These are phyloP conservation scores for Agrotis puta DNA, from an alignment of 2,888 invertebrate genomes.

Conservation along the genomic window DNA sequence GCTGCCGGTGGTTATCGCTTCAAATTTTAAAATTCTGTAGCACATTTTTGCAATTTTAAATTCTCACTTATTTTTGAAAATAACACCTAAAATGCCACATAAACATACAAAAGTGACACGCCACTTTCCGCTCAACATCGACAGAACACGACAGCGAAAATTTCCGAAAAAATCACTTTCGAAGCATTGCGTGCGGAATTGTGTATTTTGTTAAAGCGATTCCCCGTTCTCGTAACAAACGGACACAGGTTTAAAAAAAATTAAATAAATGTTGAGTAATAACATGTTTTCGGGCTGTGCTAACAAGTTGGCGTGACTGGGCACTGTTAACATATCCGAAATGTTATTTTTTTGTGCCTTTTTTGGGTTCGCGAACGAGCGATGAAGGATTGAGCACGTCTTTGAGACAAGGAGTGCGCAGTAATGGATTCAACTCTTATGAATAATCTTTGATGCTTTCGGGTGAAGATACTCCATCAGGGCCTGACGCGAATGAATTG, in stretches of 20 bases:
- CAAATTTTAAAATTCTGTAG: background rate
- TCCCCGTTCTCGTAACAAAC: constrained; percentile 73
- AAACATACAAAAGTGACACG: constrained; percentile 54
- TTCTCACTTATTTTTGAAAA: constrained; percentile 17
- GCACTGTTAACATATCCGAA: constrained; percentile 85
- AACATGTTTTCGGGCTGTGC: constrained; percentile 81
- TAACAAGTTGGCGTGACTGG: constrained; percentile 89
- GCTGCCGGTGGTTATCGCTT: too few species aligned
- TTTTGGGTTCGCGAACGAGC: constrained; percentile 67
- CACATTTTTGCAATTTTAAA: background rate
- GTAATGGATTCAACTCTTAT: constrained; percentile 78
- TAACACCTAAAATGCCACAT: constrained; percentile 42
- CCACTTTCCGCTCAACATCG: constrained; percentile 35
- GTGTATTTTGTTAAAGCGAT: constrained; percentile 83
- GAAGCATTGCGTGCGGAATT: constrained; percentile 80
- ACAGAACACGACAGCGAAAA: constrained; percentile 56
- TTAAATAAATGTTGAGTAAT: constrained; percentile 89
- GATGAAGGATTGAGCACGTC: constrained; percentile 83
- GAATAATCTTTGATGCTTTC: constrained; percentile 69
- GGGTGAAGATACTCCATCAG: constrained; percentile 69
- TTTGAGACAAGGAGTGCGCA: constrained; percentile 73
- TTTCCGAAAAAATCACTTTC: constrained; percentile 67
- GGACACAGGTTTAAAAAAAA: constrained; percentile 79
- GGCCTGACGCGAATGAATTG: constrained; percentile 64
- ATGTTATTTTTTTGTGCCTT: constrained; percentile 71